Evolutionary conservation across 1,140 invertebrate species (phyloP).

Genomic region (Drosophila pandora): DNA sequence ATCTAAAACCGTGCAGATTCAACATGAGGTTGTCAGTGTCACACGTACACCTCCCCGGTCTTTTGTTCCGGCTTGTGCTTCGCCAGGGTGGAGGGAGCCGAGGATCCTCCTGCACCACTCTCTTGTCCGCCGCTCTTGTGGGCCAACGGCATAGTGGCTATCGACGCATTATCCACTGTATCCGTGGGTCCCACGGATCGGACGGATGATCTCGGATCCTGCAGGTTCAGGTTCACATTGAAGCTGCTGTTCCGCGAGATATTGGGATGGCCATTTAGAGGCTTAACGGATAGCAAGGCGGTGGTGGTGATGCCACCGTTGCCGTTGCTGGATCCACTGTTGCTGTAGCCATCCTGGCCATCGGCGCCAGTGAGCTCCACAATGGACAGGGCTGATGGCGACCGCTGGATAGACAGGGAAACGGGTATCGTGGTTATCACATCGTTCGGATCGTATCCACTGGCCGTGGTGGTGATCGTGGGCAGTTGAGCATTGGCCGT

Average conservation of each 20-base stretch:
- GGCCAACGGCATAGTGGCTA: constrained; percentile 30
- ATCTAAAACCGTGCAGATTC: not conserved
- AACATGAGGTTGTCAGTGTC: constrained; percentile 12
- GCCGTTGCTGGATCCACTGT: constrained; percentile 48
- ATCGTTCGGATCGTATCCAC: constrained; percentile 70
- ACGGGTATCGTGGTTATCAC: constrained; percentile 78
- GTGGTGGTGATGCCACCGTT: constrained; percentile 67
- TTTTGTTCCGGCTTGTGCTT: constrained; percentile 78
- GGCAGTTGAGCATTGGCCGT: constrained; percentile 64
- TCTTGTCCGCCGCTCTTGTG: constrained; percentile 18
- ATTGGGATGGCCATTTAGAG: constrained; percentile 58
- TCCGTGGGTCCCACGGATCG: constrained; percentile 58
- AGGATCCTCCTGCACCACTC: constrained; percentile 42
- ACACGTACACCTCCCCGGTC: constrained; percentile 81
- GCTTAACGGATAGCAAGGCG: constrained; percentile 72
- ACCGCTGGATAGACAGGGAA: constrained; percentile 72
- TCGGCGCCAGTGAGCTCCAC: constrained; percentile 60
- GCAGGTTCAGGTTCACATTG: constrained; percentile 70
- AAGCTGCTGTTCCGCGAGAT: constrained; percentile 79
- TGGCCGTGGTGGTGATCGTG: constrained; percentile 70
- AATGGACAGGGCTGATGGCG: constrained; percentile 69
- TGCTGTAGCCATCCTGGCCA: constrained; percentile 41
- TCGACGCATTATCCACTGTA: constrained; percentile 45
- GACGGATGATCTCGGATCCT: constrained; percentile 66
- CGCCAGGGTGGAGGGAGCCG: constrained; percentile 78